Conservation (phyloP, 2,797 vertebrate species). For the Aulostomus chinensis region DNA sequence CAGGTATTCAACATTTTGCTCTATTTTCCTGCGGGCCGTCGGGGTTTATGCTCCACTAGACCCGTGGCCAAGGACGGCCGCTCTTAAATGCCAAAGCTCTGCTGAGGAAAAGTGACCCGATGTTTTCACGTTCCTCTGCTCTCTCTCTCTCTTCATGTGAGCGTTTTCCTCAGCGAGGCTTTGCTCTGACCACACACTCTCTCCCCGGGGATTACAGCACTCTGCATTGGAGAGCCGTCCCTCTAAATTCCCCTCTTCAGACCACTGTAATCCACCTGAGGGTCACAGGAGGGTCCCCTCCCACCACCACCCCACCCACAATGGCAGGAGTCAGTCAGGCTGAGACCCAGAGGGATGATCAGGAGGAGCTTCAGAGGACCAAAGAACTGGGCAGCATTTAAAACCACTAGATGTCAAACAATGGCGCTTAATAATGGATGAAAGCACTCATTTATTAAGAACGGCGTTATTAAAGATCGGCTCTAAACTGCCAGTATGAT, state of each 20-base stretch:
- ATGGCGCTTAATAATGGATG: conserved; percentile 13
- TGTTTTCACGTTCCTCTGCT: conserved; percentile 33
- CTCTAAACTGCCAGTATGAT: background rate
- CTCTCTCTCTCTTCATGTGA: conserved; percentile 18
- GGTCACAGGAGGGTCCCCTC: conserved; percentile 28
- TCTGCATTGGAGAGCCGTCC: conserved; percentile 23
- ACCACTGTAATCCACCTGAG: conserved; percentile 43
- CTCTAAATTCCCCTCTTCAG: conserved; percentile 44
- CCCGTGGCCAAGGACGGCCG: conserved; percentile 17
- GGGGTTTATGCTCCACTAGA: conserved; percentile 37
- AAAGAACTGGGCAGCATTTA: conserved; percentile 2
- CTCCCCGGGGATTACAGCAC: conserved; percentile 52
- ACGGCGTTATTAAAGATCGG: background rate
- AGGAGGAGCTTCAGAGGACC: too few species aligned
- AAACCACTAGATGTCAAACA: conserved; percentile 1
- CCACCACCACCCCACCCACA: too few species aligned
- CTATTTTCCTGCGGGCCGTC: conserved; percentile 30
- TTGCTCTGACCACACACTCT: conserved; percentile 38
- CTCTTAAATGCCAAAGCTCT: conserved; percentile 48
- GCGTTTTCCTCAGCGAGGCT: conserved; percentile 21
- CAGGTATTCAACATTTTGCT: conserved; percentile 11
- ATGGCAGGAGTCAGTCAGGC: background rate
- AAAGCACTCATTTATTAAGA: background rate
- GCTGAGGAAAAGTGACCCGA: background rate
- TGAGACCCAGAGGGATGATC: conserved; percentile 20